Evolutionary conservation across 2,113 vertebrate species (phyloP), one percentile per base, ranked within the genome.

Genomic region (Sapayoa aenigma): DNA sequence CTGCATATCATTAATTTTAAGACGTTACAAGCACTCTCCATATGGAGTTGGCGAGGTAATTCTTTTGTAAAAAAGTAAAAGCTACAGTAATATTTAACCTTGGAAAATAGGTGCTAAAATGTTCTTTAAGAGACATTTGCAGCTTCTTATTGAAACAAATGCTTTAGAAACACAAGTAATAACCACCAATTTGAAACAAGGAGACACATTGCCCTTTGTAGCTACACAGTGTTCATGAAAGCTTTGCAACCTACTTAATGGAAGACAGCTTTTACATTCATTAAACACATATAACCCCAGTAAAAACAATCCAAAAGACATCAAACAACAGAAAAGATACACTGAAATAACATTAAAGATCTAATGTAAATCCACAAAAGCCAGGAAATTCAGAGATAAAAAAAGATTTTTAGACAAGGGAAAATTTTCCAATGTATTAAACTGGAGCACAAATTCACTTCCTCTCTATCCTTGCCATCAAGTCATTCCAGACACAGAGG

Each of bases 301-400:
- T 92, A 87, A 95, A 97, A 97, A 90, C 90, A 96, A 92, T 77
- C 50, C 42, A 33, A 91, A 96, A 91, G 75, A 96, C 92, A 96
- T 93, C 90, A 96, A 97, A 97, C 76, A 85, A 63, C 78, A 94
- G 49, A 90, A 97, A 92, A 89, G 90, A 82, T 75, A 94, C 66
- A 94, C 2, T 95, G 93, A 95, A 96, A 94, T 95, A 97, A 95
- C 81, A 97, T 93, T 94, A 92, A 95, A 77, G 75, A 94, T 92
- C 93, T 93, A 91, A 95, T 91, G 94, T 92, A 97, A 97, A 97
- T 88, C 93, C 86, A 94, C 68, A 95, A 95, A 96, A 96, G 72
- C 95, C 96, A 97, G 93, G 95, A 96, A 96, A 97, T 96, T 96
- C 96, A 95, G 83, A 97, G 94, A 97, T 95, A 97, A 94, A 97